A percentile compares a stretch with the other conserved stretches of the same genome.
Evolutionary conservation across 2,797 vertebrate species (phyloP).

Genomic region (Sebastes melanostomus): DNA sequence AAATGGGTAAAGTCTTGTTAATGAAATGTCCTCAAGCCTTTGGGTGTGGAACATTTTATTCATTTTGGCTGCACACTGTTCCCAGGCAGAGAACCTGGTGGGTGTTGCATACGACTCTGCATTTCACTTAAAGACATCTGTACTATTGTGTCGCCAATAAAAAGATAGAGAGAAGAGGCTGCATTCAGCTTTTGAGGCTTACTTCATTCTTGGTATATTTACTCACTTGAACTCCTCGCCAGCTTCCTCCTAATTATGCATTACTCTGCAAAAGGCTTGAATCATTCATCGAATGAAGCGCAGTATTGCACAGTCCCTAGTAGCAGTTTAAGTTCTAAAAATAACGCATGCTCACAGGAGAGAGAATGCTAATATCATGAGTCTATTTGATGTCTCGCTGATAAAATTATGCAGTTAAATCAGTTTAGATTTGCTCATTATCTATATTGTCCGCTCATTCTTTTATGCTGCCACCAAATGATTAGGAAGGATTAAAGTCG

Average conservation of each 20-base stretch:
- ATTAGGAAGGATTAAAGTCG: slow-evolving; percentile 35
- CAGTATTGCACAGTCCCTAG: slow-evolving; percentile 61
- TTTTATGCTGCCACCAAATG: slow-evolving; percentile 9
- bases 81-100: slow-evolving; percentile 5
- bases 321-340: slow-evolving; percentile 77
- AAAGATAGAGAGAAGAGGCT: background rate
- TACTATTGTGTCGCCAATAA: slow-evolving; percentile 7
- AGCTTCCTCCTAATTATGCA: slow-evolving; percentile 62
- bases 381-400: slow-evolving; percentile 48
- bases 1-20: slow-evolving; percentile 29
- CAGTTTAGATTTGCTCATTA: slow-evolving; percentile 21
- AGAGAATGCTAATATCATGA: slow-evolving; percentile 61
- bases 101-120: slow-evolving; percentile 6
- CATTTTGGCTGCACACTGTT: slow-evolving; percentile 20
- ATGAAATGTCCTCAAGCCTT: slow-evolving; percentile 37
- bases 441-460: background rate
- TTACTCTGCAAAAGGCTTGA: slow-evolving; percentile 68
- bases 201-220: slow-evolving; percentile 18
- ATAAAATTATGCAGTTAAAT: slow-evolving; percentile 40
- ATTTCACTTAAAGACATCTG: slow-evolving; percentile 11
- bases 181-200: slow-evolving; percentile 15
- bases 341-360: slow-evolving; percentile 56
- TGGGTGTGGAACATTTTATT: slow-evolving; percentile 47
- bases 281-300: slow-evolving; percentile 74
- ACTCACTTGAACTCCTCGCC: slow-evolving; percentile 42